phyloP scores from a whole-genome alignment of 1,140 invertebrate species.

The Zophobas atratus region DNA sequence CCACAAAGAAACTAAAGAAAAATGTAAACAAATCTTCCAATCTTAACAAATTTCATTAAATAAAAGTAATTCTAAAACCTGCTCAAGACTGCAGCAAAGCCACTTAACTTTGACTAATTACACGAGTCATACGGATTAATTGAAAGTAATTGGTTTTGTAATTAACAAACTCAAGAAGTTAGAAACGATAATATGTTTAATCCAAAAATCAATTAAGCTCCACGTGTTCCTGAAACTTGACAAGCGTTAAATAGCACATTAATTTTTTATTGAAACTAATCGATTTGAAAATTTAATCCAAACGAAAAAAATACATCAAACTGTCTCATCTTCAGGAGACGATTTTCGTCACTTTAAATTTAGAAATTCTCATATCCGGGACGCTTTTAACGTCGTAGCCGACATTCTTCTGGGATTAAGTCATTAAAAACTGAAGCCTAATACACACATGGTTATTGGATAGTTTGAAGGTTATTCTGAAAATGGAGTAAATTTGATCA shows the following conservation, averaged over 20 bases:
- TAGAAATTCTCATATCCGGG: conserved; percentile 33
- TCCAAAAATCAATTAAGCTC: neutral
- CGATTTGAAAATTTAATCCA: neutral
- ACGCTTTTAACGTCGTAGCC: conserved; percentile 19
- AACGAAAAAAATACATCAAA: conserved; percentile 1
- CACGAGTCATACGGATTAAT: conserved; percentile 15
- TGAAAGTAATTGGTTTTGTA: conserved; percentile 22
- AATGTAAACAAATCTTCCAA: too few relatives aligned
- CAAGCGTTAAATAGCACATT: conserved; percentile 2
- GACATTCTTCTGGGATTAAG: conserved; percentile 30
- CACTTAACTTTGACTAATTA: conserved; percentile 32
- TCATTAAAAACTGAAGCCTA: neutral
- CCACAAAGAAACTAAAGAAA: too few relatives aligned
- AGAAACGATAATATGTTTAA: neutral
- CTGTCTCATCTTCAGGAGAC: neutral
- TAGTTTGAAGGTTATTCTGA: too few relatives aligned
- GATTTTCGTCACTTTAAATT: neutral
- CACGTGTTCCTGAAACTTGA: neutral
- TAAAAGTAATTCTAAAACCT: neutral
- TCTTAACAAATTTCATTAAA: too few relatives aligned
- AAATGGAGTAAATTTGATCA: too few relatives aligned
- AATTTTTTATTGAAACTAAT: conserved; percentile 7
- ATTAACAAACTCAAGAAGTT: conserved; percentile 1
- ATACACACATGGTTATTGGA: too few relatives aligned
- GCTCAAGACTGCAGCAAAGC: neutral